A percentile compares a stretch with the other conserved stretches of the same genome.
Conservation (phyloP, 2,888 invertebrate genomes). For the Yponomeuta evonymella region DNA sequence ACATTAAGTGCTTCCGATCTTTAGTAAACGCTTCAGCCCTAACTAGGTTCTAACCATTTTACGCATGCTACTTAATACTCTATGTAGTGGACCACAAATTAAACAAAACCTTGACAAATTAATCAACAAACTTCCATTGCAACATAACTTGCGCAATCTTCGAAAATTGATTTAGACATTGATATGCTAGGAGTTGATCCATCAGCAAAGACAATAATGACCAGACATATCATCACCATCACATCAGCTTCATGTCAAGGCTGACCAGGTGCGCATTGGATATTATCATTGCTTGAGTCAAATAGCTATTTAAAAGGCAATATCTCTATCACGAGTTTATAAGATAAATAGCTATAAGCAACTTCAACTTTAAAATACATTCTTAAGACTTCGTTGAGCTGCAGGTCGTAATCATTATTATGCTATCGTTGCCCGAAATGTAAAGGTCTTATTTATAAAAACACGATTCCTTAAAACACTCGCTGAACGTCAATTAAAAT, state of each 20-base stretch:
- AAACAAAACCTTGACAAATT: not conserved
- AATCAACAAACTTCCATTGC: not conserved
- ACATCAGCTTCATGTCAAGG: not conserved
- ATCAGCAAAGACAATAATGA: not conserved
- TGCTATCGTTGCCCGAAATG: too few species aligned
- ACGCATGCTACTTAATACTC: too few species aligned
- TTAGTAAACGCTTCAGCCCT: too few species aligned
- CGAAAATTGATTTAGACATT: not conserved
- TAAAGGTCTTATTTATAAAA: too few species aligned
- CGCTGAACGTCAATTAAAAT: too few species aligned
- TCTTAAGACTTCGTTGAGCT: too few species aligned
- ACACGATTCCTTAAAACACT: too few species aligned
- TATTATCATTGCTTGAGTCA: not conserved
- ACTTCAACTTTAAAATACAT: not conserved
- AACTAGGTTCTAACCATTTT: too few species aligned
- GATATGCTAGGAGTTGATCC: not conserved
- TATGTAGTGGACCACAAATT: too few species aligned
- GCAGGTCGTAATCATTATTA: too few species aligned
- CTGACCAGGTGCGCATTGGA: not conserved
- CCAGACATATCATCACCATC: not conserved
- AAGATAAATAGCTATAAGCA: not conserved
- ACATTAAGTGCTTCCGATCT: too few species aligned
- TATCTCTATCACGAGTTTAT: not conserved
- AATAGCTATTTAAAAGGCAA: not conserved
- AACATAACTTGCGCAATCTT: not conserved